Base-by-base conservation (phyloP, 2,888 invertebrate species). In the Chaitophorus viminalis region DNA sequence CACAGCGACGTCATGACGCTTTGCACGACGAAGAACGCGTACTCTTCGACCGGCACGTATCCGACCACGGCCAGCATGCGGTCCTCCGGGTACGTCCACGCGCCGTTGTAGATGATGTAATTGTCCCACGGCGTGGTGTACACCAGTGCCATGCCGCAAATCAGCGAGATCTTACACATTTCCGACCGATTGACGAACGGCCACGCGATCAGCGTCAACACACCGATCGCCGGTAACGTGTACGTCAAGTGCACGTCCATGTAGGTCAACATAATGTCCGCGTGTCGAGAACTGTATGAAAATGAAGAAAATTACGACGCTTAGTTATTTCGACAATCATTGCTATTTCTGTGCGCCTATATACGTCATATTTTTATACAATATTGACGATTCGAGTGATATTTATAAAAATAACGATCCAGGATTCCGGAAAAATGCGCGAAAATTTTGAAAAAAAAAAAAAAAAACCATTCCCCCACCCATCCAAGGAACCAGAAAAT, bases 61-160 rank as follows among this genome's bases (percentile, higher is more conserved):
- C 76, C 76, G 0, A 76, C 29, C 3, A 46, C 1, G 29, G 46
- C 46, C 29, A 25, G 9, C n/a, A 76, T 52, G 1, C 52, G 29
- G 29, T n/a, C 29, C 6, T 25, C n/a, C 52, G 39, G n/a, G 9
- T 76, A 76, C n/a, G 52, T n/a, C 76, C 76, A 76, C 14, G 52
- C 76, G 4, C 76, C 76, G n/a, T 52, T 25, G 5, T 8, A 17
- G 0, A 76, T 3, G 3, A 76, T 3, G 52, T 76, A 76, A 4
- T 52, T n/a, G 52, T 76, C 76, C 76, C 76, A 76, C 52, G 76
- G 76, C 29, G 76, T 39, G 17, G 76, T 76, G 52, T 76, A 76
- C n/a, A n/a, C 76, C 1, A 76, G 8, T 3, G 76, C 52, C 17
- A 39, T 14, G 4, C n/a, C n/a, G 52, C 46, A 29, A 52, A 76